Evolutionary conservation across 2,797 vertebrate genomes (phyloP), one percentile per base, ranked within the genome.

Genomic region (Tapera naevia): DNA sequence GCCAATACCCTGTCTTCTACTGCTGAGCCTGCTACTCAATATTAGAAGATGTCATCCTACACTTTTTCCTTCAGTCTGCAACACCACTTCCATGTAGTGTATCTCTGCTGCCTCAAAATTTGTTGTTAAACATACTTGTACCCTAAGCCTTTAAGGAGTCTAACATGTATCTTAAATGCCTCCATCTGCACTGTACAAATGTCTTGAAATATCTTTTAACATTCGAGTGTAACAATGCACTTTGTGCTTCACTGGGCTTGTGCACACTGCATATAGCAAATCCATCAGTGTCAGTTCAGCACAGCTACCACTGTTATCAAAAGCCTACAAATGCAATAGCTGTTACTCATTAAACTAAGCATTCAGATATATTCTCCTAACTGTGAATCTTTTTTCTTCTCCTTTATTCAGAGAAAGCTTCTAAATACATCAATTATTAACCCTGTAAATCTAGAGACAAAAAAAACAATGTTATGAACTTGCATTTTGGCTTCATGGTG

Each of bases 341-440:
- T 88, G 53, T 78, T 89, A 80, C 18, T 88, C 9, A 71, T 90
- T 93, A 71, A 87, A 80, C 35, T 62, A 37, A 58, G 11, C 13
- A 28, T 86, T 78, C 39, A 41, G 50, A 57, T 71, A 30, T 17
- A 41, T 66, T 82, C 66, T 57, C 37, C 50, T 35, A 78, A 28
- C 27, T 54, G 17, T 46, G 62, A 80, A 79, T 69, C 28, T 25
- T 21, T 43, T 73, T 79, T 76, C 80, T 72, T 45, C 28, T 69
- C 27, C 27, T 24, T 61, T 86, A 88, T 21, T 16, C 6, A 9
- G 53, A 28, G 66, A 53, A 71, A 58, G 23, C 32, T 45, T 58
- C 11, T 22, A 45, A 87, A 62, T 51, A 9, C 5, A 6, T 80
- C 5, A 67, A 5, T 86, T 86, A 81, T 51, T 93, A 88, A 81